Conservation (phyloP, 2,888 invertebrate species). For the Nemotelus nigrinus region DNA sequence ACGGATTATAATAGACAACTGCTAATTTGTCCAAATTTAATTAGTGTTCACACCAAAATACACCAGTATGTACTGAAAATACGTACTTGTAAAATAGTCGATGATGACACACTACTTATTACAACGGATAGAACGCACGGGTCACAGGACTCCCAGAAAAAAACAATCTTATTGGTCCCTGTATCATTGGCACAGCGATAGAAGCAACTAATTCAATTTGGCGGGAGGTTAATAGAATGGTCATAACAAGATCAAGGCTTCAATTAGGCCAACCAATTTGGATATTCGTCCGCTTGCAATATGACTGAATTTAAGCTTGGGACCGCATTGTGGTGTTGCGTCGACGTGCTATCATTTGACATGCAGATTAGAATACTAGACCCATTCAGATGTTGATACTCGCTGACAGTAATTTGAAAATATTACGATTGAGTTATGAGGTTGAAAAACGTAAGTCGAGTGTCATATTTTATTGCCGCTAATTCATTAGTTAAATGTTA, state of each 20-base stretch:
- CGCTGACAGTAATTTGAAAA: not conserved
- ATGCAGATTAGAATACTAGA: too few species aligned
- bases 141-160: not conserved
- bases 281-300: not conserved
- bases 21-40: constrained; percentile 5
- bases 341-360: not conserved
- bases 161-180: not conserved
- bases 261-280: constrained; percentile 32
- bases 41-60: not conserved
- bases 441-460: too few species aligned
- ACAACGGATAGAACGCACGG: not conserved
- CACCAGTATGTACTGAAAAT: too few species aligned
- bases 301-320: not conserved
- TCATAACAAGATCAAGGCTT: constrained; percentile 43
- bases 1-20: too few species aligned
- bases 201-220: constrained; percentile 33
- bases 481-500: too few species aligned
- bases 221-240: constrained; percentile 25
- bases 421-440: not conserved
- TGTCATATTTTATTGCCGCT: too few species aligned
- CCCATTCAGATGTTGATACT: not conserved
- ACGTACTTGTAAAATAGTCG: not conserved
- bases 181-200: not conserved
- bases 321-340: not conserved
- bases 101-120: not conserved